A percentile compares a stretch with the other conserved stretches of the same genome.
phyloP scores from a whole-genome alignment of 2,888 invertebrate genomes.

The Baronia brevicornis region DNA sequence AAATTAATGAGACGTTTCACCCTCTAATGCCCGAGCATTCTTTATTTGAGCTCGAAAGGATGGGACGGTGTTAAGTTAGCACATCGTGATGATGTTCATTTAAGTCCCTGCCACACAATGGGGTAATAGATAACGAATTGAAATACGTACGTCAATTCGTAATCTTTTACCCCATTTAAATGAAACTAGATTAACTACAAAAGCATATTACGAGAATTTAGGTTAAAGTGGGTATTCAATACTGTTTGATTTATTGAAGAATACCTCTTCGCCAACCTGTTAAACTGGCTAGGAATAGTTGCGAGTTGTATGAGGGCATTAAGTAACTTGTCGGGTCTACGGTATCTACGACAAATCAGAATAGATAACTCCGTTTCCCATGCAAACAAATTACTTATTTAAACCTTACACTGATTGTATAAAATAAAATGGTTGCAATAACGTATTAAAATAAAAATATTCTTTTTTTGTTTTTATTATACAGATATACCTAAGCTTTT shows the following conservation, averaged over 20 bases:
- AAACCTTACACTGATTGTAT: neutral
- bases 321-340: slow-evolving; percentile 3
- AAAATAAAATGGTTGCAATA: neutral
- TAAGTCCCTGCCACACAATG: neutral
- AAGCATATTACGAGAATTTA: neutral
- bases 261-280: slow-evolving; percentile 10
- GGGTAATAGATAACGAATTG: neutral
- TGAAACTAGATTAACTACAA: no score
- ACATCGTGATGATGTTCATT: slow-evolving; percentile 2
- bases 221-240: neutral
- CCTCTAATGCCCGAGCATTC: slow-evolving; percentile 24
- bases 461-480: no score
- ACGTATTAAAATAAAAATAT: neutral
- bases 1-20: slow-evolving; percentile 50
- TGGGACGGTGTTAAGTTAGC: slow-evolving; percentile 7
- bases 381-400: no score
- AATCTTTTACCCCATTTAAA: no score
- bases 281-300: slow-evolving; percentile 4
- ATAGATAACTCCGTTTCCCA: neutral
- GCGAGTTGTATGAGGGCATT: slow-evolving; percentile 5
- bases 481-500: no score
- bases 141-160: neutral
- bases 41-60: slow-evolving; percentile 20
- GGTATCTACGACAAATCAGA: neutral
- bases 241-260: slow-evolving; percentile 9